Percentiles rank a stretch among this genome's conserved stretches.
phyloP scores from a whole-genome alignment of 2,797 vertebrate genomes.

The Selene dorsalis region DNA sequence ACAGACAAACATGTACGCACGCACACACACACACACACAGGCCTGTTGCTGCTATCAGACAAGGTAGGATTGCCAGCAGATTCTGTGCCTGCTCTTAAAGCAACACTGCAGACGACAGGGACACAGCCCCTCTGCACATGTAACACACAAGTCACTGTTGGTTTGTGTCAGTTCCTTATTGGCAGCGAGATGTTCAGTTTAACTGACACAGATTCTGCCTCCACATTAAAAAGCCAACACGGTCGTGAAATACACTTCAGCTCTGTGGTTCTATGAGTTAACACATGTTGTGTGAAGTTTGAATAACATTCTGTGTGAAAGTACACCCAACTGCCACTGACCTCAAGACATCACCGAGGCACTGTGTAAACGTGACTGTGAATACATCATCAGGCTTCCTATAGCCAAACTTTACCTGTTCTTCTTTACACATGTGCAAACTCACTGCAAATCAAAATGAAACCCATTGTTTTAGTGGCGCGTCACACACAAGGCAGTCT shows the following conservation, averaged over 20 bases:
- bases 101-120: background rate
- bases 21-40: slow-evolving; percentile 21
- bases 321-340: slow-evolving; percentile 4
- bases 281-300: background rate
- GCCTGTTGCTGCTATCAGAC: slow-evolving; percentile 17
- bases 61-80: background rate
- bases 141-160: background rate
- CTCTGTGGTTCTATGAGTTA: background rate
- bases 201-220: background rate
- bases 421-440: background rate
- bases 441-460: background rate
- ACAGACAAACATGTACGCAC: slow-evolving; percentile 9
- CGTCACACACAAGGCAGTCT: too few relatives aligned
- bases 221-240: background rate
- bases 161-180: background rate
- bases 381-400: background rate
- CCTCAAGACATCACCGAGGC: background rate
- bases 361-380: background rate
- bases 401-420: background rate
- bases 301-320: background rate
- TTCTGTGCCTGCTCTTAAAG: slow-evolving; percentile 16
- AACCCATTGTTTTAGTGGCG: background rate
- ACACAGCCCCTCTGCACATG: background rate
- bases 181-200: background rate
- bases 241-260: background rate